phyloP scores from a whole-genome alignment of 1,140 invertebrate species.

The Ostrea denselamellosa region DNA sequence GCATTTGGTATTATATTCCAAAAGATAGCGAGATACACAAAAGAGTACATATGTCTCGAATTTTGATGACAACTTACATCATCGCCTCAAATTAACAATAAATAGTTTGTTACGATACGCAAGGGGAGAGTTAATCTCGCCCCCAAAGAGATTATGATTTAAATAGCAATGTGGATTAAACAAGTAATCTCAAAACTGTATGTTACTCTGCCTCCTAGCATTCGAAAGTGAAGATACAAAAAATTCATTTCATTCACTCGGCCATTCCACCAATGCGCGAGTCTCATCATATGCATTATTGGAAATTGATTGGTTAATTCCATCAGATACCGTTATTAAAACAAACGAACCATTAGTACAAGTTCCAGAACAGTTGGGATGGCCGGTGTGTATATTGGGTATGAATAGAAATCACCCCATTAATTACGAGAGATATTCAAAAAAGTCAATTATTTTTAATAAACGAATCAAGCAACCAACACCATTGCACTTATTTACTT shows the following conservation, averaged over 20 bases:
- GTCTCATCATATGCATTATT: neutral
- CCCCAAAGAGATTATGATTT: neutral
- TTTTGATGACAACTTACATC: neutral
- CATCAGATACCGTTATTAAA: neutral
- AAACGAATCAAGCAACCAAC: neutral
- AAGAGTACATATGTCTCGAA: neutral
- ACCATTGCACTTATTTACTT: slow-evolving; percentile 23
- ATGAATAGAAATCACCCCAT: neutral
- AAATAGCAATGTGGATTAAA: slow-evolving; percentile 25
- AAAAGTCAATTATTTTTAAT: slow-evolving; percentile 3
- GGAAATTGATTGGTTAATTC: slow-evolving; percentile 21
- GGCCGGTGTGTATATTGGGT: neutral
- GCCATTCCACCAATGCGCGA: neutral
- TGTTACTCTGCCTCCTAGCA: slow-evolving; percentile 27
- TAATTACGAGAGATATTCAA: neutral
- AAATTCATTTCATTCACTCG: neutral
- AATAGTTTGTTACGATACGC: neutral
- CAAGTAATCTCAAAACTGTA: neutral
- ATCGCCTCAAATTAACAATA: neutral
- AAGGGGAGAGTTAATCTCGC: neutral
- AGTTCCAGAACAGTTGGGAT: neutral
- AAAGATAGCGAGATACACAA: neutral
- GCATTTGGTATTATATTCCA: neutral
- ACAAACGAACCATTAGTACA: neutral
- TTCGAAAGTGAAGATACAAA: neutral